Conservation (phyloP, 2,888 invertebrate species). For the Limnephilus auricula region DNA sequence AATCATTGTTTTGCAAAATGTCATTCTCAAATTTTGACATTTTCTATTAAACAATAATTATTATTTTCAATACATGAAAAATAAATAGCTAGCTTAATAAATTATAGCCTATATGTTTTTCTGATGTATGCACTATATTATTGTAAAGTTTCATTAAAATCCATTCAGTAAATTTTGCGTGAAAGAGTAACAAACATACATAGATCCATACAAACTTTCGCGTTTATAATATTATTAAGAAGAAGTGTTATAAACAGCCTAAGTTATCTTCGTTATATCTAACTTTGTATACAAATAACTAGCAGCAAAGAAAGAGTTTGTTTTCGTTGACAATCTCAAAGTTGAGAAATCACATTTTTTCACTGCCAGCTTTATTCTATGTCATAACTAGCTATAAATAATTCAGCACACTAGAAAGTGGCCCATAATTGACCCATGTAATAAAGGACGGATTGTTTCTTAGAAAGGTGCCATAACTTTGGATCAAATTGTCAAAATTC, state of each 20-base stretch:
- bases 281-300: background rate
- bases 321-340: background rate
- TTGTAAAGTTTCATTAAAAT: too few relatives aligned
- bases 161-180: too few relatives aligned
- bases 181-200: too few relatives aligned
- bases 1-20: too few relatives aligned
- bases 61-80: too few relatives aligned
- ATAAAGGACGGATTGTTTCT: background rate
- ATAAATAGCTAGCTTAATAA: too few relatives aligned
- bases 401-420: background rate
- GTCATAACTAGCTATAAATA: background rate
- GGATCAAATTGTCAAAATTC: slow-evolving; percentile 2
- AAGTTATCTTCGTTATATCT: background rate
- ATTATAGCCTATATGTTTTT: too few relatives aligned
- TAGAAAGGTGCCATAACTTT: background rate
- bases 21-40: too few relatives aligned
- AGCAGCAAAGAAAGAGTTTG: background rate
- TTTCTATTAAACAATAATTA: too few relatives aligned
- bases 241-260: background rate
- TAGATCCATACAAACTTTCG: too few relatives aligned
- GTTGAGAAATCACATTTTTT: background rate
- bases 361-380: background rate
- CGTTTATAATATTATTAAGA: too few relatives aligned
- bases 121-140: too few relatives aligned
- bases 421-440: background rate